Conservation (phyloP, 2,113 vertebrate species). For the Falco punctatus region DNA sequence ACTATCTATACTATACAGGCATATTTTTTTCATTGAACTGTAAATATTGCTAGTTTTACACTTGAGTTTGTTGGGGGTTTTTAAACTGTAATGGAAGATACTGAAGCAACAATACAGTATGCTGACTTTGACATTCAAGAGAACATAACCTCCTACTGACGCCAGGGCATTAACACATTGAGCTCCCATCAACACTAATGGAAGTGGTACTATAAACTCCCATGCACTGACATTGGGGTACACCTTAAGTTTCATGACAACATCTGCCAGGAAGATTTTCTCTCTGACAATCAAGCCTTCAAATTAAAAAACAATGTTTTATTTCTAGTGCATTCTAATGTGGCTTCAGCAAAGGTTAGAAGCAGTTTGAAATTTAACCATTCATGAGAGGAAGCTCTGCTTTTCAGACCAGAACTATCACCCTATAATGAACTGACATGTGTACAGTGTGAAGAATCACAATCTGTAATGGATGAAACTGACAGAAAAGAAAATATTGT, state of each 20-base stretch:
- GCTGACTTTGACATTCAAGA: conserved; percentile 1
- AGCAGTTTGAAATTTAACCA: conserved; percentile 5
- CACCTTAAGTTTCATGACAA: not conserved
- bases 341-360: conserved; percentile 24
- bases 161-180: not conserved
- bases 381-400: not conserved
- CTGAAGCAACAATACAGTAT: conserved; percentile 6
- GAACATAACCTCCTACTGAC: conserved; percentile 3
- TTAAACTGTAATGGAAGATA: conserved; percentile 8
- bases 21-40: conserved; percentile 40
- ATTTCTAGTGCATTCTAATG: conserved; percentile 27
- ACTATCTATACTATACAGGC: conserved; percentile 47
- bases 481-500: conserved; percentile 13
- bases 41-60: conserved; percentile 63
- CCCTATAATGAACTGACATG: not conserved
- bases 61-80: not conserved
- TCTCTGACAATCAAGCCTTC: not conserved
- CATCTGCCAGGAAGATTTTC: not conserved
- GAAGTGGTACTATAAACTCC: not conserved
- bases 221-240: not conserved
- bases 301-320: conserved; percentile 11
- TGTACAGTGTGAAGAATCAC: not conserved
- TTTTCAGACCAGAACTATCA: not conserved
- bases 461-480: not conserved
- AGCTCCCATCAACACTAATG: not conserved